A percentile compares a stretch with the other conserved stretches of the same genome.
Evolutionary conservation across 2,797 vertebrate genomes (phyloP).

Genomic region (Odontamblyopus rebecca): DNA sequence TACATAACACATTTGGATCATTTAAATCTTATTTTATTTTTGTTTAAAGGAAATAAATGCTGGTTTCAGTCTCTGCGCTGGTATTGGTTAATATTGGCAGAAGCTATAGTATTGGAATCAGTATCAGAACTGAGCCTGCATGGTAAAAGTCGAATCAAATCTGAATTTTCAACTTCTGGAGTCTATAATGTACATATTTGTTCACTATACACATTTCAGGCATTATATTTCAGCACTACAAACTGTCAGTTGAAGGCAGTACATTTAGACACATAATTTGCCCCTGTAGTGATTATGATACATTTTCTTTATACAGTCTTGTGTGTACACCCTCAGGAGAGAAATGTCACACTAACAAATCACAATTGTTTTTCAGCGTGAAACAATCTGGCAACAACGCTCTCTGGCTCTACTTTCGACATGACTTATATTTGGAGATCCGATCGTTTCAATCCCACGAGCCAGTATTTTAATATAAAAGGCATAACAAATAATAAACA

Average conservation of each 20-base stretch:
- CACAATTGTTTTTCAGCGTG: neutral
- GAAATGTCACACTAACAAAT: neutral
- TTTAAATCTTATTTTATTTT: too few species aligned
- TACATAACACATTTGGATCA: too few species aligned
- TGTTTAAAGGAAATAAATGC: too few species aligned
- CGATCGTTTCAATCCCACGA: constrained; percentile 2
- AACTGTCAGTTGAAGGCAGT: neutral
- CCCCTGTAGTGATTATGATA: neutral
- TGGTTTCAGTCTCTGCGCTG: too few species aligned
- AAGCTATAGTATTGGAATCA: too few species aligned
- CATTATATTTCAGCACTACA: neutral
- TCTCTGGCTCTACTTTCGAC: neutral
- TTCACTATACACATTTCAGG: neutral
- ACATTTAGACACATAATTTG: neutral
- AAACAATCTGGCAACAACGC: neutral
- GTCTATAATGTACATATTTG: neutral
- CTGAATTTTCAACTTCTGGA: neutral
- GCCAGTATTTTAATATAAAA: constrained; percentile 23
- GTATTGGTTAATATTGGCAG: too few species aligned
- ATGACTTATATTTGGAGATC: neutral
- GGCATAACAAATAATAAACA: constrained; percentile 29
- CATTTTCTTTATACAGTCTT: neutral
- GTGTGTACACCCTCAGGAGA: neutral
- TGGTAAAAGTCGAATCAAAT: too few species aligned
- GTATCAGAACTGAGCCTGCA: too few species aligned